These are phyloP conservation scores for Ormyrus rosae DNA, from an alignment of 2,888 invertebrate genomes.

Conservation along the genomic window DNA sequence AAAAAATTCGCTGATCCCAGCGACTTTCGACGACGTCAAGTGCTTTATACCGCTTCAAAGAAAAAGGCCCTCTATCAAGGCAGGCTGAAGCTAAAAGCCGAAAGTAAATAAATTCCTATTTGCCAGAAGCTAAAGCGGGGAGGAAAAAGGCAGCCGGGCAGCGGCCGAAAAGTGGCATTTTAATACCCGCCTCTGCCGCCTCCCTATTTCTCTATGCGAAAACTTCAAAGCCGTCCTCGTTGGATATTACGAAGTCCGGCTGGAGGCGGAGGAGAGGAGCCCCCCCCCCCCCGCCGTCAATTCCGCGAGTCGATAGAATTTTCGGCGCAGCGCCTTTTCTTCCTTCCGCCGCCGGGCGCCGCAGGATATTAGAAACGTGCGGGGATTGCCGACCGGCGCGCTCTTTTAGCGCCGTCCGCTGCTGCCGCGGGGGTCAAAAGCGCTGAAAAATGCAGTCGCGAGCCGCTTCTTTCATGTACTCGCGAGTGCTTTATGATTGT, in stretches of 20 bases:
- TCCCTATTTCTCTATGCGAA: neutral
- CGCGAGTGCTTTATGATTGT: too few species aligned
- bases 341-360: conserved; percentile 16
- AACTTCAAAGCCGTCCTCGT: conserved; percentile 1
- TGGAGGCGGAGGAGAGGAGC: neutral
- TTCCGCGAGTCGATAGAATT: conserved; percentile 52
- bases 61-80: too few species aligned
- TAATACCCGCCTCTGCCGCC: neutral
- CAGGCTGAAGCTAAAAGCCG: too few species aligned
- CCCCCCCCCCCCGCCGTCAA: conserved; percentile 15
- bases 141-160: too few species aligned
- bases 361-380: conserved; percentile 72
- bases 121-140: too few species aligned
- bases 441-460: conserved; percentile 2
- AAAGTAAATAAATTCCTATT: too few species aligned
- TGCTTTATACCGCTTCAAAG: too few species aligned
- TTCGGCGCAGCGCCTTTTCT: conserved; percentile 50
- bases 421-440: neutral
- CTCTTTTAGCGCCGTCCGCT: neutral
- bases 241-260: neutral
- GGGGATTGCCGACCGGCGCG: conserved; percentile 62
- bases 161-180: conserved; percentile 3
- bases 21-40: too few species aligned
- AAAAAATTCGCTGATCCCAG: too few species aligned
- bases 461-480: too few species aligned